Evolutionary conservation across 2,888 invertebrate genomes (phyloP).

Genomic region (Gasteruption jaculator): DNA sequence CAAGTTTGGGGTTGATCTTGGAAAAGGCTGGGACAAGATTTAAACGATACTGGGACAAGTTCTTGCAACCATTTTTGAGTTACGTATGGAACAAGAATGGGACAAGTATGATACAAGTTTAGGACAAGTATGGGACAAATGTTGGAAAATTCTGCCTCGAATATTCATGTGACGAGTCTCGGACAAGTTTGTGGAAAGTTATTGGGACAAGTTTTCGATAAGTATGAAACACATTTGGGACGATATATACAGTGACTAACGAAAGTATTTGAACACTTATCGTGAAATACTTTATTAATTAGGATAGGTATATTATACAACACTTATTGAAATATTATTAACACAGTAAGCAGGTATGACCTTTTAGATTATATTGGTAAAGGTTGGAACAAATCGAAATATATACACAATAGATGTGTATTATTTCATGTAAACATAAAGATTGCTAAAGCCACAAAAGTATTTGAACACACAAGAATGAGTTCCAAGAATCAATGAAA

Average conservation of each 20-base stretch:
- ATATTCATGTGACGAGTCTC: too few species aligned
- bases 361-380: neutral
- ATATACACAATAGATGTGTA: neutral
- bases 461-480: neutral
- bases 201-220: too few species aligned
- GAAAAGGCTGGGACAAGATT: too few species aligned
- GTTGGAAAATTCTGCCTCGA: too few species aligned
- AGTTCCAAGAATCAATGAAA: neutral
- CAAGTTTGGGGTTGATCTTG: too few species aligned
- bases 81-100: too few species aligned
- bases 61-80: too few species aligned
- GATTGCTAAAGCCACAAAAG: neutral
- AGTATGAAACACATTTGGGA: too few species aligned
- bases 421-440: neutral
- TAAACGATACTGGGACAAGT: too few species aligned
- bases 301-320: neutral
- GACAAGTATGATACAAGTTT: too few species aligned
- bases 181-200: too few species aligned
- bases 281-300: neutral
- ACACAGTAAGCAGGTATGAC: neutral
- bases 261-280: slow-evolving; percentile 2
- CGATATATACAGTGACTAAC: slow-evolving; percentile 6
- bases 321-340: neutral
- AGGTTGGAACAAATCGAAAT: neutral
- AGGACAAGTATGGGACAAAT: too few species aligned